A percentile compares a stretch with the other conserved stretches of the same genome.
phyloP scores from a whole-genome alignment of 2,113 vertebrate genomes.

The Ceyx melanurus region DNA sequence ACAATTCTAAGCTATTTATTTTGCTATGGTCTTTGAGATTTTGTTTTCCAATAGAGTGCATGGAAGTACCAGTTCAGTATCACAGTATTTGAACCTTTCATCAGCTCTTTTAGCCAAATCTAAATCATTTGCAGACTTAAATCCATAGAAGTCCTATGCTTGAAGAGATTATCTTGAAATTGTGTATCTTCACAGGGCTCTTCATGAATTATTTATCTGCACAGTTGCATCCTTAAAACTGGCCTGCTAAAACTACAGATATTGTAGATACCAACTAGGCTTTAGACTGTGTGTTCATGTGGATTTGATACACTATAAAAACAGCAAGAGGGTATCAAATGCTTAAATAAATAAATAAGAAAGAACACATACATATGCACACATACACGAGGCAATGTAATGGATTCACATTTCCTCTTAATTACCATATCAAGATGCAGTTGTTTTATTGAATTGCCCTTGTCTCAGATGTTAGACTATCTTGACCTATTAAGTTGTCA shows the following conservation, averaged over 20 bases:
- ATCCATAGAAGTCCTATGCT: neutral
- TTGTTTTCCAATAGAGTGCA: neutral
- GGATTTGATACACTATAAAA: slow-evolving; percentile 56
- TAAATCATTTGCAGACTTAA: neutral
- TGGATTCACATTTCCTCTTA: slow-evolving; percentile 82
- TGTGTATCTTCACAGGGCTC: neutral
- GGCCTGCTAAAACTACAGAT: neutral
- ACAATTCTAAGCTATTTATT: neutral
- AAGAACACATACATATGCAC: neutral
- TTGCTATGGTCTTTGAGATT: neutral
- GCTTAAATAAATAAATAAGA: slow-evolving; percentile 39
- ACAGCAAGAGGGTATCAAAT: slow-evolving; percentile 54
- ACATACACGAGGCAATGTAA: slow-evolving; percentile 66
- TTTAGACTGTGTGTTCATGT: neutral
- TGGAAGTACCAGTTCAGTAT: slow-evolving; percentile 16
- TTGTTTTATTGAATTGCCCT: slow-evolving; percentile 86
- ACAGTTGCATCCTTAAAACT: slow-evolving; percentile 2
- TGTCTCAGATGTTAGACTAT: slow-evolving; percentile 87
- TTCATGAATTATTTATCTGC: slow-evolving; percentile 14
- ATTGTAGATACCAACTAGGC: neutral
- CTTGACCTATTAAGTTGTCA: slow-evolving; percentile 88
- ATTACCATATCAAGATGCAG: slow-evolving; percentile 84
- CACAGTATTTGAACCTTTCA: slow-evolving; percentile 3
- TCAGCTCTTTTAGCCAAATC: neutral
- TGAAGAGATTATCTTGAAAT: neutral